Conservation (phyloP, 2,113 vertebrate genomes). For the Loxodonta africana region DNA sequence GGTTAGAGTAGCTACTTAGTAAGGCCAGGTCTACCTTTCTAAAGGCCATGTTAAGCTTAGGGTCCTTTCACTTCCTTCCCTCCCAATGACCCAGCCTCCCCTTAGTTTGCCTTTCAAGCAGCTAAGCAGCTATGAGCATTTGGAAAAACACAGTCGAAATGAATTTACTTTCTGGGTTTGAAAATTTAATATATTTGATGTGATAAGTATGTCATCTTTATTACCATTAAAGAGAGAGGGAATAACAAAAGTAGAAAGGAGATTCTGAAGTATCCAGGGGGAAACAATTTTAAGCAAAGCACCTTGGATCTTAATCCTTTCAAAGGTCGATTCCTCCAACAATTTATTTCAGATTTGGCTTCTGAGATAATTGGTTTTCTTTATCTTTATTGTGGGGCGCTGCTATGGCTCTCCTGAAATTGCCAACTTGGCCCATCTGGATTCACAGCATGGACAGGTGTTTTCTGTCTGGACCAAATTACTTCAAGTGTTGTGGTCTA, state of each 20-base stretch:
- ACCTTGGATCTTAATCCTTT: conserved; percentile 58
- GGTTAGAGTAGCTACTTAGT: background rate
- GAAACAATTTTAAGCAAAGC: conserved; percentile 70
- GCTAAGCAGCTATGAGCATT: background rate
- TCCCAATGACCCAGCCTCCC: background rate
- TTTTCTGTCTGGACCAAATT: conserved; percentile 78
- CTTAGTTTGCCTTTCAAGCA: conserved; percentile 56
- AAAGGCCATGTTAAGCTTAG: background rate
- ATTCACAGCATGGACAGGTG: conserved; percentile 73
- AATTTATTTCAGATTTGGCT: conserved; percentile 74
- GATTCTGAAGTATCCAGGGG: background rate
- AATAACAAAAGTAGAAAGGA: conserved; percentile 53
- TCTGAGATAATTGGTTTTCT: conserved; percentile 75
- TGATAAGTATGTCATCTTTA: conserved; percentile 59
- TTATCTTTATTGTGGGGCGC: conserved; percentile 49
- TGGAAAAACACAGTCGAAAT: conserved; percentile 58
- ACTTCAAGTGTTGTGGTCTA: conserved; percentile 62
- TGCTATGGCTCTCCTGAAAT: conserved; percentile 47
- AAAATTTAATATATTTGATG: conserved; percentile 69
- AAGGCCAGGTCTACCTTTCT: background rate
- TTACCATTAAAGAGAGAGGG: conserved; percentile 39
- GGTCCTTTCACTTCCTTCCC: conserved; percentile 24
- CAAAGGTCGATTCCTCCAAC: conserved; percentile 67
- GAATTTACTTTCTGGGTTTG: conserved; percentile 41
- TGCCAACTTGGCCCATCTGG: conserved; percentile 57